Evolutionary conservation across 2,113 vertebrate genomes (phyloP).

Genomic region (Rana temporaria): DNA sequence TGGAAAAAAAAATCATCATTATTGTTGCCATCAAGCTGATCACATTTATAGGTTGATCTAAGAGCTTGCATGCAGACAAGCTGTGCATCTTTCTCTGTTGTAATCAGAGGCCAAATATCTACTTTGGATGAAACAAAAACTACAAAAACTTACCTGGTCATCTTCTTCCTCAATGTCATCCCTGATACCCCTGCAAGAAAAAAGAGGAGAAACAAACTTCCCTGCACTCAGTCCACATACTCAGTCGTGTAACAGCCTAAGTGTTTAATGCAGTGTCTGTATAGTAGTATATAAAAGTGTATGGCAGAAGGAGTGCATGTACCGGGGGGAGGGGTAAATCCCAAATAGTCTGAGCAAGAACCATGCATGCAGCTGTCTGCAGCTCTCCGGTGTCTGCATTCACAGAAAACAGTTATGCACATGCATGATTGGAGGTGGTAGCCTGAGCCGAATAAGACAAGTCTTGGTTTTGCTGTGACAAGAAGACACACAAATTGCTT

Average conservation of each 20-base stretch:
- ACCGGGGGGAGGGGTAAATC: neutral
- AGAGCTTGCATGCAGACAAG: neutral
- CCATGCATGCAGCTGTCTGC: too few species aligned
- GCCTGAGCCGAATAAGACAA: conserved; percentile 53
- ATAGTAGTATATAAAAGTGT: neutral
- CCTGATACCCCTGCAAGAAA: conserved; percentile 99
- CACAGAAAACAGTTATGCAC: too few species aligned
- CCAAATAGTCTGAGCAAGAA: too few species aligned
- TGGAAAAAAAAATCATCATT: too few species aligned
- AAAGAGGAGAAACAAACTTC: conserved; percentile 99
- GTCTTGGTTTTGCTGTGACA: neutral
- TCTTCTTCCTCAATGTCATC: conserved; percentile 99
- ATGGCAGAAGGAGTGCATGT: neutral
- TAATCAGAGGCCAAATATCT: neutral
- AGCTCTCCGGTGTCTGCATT: too few species aligned
- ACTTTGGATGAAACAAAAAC: conserved; percentile 19
- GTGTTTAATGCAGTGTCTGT: neutral
- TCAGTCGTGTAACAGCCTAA: conserved; percentile 70
- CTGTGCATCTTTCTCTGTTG: neutral
- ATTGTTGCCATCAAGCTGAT: too few species aligned
- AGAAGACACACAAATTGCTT: too few species aligned
- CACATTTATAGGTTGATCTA: too few species aligned
- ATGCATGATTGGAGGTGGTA: too few species aligned
- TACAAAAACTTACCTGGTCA: conserved; percentile 94
- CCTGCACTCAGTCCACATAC: conserved; percentile 98